phyloP scores from a whole-genome alignment of 2,888 invertebrate species.

The Adelphocoris suturalis region DNA sequence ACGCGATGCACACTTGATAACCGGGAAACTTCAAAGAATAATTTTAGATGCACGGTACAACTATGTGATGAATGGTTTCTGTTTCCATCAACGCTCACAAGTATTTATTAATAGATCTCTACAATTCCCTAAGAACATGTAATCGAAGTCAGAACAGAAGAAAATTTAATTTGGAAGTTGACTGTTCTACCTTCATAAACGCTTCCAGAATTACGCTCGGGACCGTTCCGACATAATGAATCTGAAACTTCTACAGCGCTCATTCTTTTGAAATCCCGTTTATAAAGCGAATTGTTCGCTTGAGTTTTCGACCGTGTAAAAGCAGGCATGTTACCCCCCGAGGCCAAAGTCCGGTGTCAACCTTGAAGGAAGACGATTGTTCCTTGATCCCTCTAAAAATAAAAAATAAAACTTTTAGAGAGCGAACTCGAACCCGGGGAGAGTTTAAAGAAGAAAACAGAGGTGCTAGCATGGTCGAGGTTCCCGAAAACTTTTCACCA shows the following conservation, averaged over 20 bases:
- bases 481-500: not conserved
- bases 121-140: too few species aligned
- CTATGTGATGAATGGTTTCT: too few species aligned
- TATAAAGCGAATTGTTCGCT: not conserved
- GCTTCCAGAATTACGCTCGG: too few species aligned
- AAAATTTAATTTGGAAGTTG: too few species aligned
- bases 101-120: too few species aligned
- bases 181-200: too few species aligned
- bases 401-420: not conserved
- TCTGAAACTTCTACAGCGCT: not conserved
- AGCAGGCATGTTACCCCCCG: not conserved
- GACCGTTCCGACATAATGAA: not conserved
- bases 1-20: too few species aligned
- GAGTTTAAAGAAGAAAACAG: slow-evolving; percentile 3
- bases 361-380: not conserved
- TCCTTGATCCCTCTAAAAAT: not conserved
- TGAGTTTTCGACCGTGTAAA: not conserved
- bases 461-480: not conserved
- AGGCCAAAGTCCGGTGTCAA: not conserved
- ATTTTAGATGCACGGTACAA: too few species aligned
- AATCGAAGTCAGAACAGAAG: too few species aligned
- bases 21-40: too few species aligned
- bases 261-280: not conserved
- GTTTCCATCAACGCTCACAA: too few species aligned
- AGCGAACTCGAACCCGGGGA: not conserved